Base-by-base conservation (phyloP, 92 coral and sea anemone genomes). In the Siderastrea radians region DNA sequence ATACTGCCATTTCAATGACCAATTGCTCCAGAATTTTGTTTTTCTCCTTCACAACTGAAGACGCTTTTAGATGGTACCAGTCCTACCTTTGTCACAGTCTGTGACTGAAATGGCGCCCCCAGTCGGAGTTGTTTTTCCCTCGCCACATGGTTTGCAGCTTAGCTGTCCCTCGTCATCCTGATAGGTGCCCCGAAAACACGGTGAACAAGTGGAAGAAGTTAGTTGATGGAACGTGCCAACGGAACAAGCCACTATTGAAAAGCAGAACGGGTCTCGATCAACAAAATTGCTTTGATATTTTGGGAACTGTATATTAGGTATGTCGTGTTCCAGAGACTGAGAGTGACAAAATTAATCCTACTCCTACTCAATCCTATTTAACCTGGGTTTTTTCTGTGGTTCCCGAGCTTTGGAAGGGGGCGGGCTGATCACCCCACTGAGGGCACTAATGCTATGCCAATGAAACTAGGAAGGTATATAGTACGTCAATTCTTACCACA, bases 81-180 rank as follows among this genome's bases (percentile, higher is more conserved):
- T n/a, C n/a, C n/a, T n/a, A n/a, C n/a, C n/a, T n/a, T n/a, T 11
- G 46, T 38, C 44, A 13, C 87, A 83, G 4, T 72, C 79, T 13
- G 62, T 43, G 16, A 48, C 26, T 10, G 11, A 8, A 12, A 13
- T 14, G 16, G 79, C 78, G 59, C 87, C 87, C 13, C 2, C 4
- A 15, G 19, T 9, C 7, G 5, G 43, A 19, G 87, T 83, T 47
- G 80, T 46, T 9, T 4, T 13, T 17, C 62, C 79, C 4, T 72
- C 45, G 4, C 60, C 49, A 10, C 87, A 83, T 13, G 38, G 7
- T 54, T 72, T 60, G 54, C 87, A 83, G 50, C 49, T 49, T 11
- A 45, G 8, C 72, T 72, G 79, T n/a, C 70, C 87, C 48, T 83
- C 78, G 47, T 72, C 11, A 26, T 83, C 69, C 44, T 83, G 87